Evolutionary conservation across 37 sponge, comb jelly and placozoan genomes (phyloP), one percentile per base, ranked within the genome.

Genomic region (Diacarnus erythraeanus): DNA sequence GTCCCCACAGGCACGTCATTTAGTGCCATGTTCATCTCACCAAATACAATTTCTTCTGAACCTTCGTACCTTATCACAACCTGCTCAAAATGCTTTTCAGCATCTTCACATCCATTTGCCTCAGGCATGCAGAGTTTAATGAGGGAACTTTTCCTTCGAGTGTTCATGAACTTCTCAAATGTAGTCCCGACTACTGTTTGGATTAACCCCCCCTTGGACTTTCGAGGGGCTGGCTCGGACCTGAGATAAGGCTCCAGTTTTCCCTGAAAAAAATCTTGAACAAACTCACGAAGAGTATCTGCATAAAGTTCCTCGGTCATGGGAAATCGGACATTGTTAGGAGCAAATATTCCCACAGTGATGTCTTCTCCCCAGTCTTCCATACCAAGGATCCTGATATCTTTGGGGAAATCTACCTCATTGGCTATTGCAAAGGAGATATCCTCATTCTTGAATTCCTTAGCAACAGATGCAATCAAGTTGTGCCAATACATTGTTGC

Each of bases 121-220:
- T 63, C 41, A 1, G 84, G 80, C 12, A 79, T 43, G 74, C 89
- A 89, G 8, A 89, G 72, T 71, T 77, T 78, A 17, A 89, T 69
- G 42, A 89, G 42, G 22, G 64, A 80, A 66, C 71, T 71, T 51
- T 74, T 83, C 29, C 66, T 58, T n/a, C 67, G 63, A 41, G 78
- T 67, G 27, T n/a, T 27, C 43, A 93, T 86, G 17, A 92, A 34
- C 25, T 87, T 77, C 38, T 88, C 77, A 64, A 93, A 96, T 0
- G 83, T 96, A 2, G 38, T 31, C 21, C 94, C 97, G 10, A 96
- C 97, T 26, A 93, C 91, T 43, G 65, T 84, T 37, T 75, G 81
- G 38, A 96, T 90, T 18, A 77, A 86, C 0, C 84, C 84, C 1
- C 72, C 69, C 74, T 82, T 83, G 31, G 33, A 41, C 44, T 66